Evolutionary conservation across 2,113 vertebrate species (phyloP), one percentile per base, ranked within the genome.

Genomic region (Pipa parva): DNA sequence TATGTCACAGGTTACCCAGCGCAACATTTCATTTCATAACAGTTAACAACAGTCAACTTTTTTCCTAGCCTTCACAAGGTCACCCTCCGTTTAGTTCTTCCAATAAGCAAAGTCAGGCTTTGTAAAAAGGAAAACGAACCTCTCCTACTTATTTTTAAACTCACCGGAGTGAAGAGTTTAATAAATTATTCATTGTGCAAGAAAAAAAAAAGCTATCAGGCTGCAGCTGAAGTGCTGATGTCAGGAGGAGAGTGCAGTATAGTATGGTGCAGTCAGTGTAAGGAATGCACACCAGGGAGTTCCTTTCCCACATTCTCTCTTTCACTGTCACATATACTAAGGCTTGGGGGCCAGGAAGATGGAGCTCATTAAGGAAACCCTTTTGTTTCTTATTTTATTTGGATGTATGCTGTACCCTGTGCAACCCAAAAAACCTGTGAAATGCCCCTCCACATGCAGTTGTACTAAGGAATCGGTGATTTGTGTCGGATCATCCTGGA

Each of bases 381-480:
- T 59, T 46, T 66, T 77, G 63, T 59, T 84, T 3, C 3, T 63
- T 71, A 55, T 77, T 17, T 27, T 78, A 59, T 60, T 76, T 50
- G 77, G 77, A 25, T 66, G 77, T 31, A 31, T 80, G 33, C 74
- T 76, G 67, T 74, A 56, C 58, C 65, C 76, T 66, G 79, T 62
- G 59, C 80, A 86, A 71, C 58, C 78, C 55, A 92, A 85, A 80
- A 91, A 83, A 80, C 57, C 66, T 7, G 79, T 79, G 77, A 88
- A 85, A 79, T 94, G 93, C 71, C 92, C 90, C 76, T 84, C 88
- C 74, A 81, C 89, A 74, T 97, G 95, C 88, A 95, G 91, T 87
- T 97, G 95, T 78, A 92, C 93, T 78, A 91, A 92, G 79, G 95
- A 97, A 74, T 92, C 95, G 51, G 88, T 96, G 79, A 92, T 98